phyloP scores from a whole-genome alignment of 2,113 vertebrate genomes.

The Rhinolophus sinicus region DNA sequence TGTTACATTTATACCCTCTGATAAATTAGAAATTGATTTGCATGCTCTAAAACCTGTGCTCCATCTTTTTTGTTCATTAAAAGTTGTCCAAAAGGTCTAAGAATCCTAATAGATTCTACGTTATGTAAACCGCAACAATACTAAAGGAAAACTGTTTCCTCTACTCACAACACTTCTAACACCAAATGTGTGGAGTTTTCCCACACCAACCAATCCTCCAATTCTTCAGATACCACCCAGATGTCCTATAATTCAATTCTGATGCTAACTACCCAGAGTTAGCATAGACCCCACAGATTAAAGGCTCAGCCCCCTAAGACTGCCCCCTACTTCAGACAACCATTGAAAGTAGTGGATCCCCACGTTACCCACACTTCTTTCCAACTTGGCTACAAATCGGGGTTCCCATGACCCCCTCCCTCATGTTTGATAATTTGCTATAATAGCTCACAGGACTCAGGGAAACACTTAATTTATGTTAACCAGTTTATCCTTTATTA shows the following conservation, averaged over 20 bases:
- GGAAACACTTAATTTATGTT: neutral
- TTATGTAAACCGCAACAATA: conserved; percentile 21
- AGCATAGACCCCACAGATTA: neutral
- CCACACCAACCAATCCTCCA: neutral
- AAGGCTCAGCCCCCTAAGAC: neutral
- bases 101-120: neutral
- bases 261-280: neutral
- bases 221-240: neutral
- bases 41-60: conserved; percentile 24
- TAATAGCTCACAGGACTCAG: neutral
- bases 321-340: neutral
- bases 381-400: neutral
- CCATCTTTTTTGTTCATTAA: neutral
- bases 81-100: neutral
- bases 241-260: neutral
- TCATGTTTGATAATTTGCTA: neutral
- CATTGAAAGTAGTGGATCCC: neutral
- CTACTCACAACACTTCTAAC: neutral
- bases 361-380: neutral
- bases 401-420: neutral
- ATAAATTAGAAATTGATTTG: neutral
- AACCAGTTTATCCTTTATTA: neutral
- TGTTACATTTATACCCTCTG: neutral
- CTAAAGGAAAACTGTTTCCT: neutral
- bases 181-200: neutral